Conservation (phyloP, 2,113 vertebrate genomes). For the Sigmodon hispidus region DNA sequence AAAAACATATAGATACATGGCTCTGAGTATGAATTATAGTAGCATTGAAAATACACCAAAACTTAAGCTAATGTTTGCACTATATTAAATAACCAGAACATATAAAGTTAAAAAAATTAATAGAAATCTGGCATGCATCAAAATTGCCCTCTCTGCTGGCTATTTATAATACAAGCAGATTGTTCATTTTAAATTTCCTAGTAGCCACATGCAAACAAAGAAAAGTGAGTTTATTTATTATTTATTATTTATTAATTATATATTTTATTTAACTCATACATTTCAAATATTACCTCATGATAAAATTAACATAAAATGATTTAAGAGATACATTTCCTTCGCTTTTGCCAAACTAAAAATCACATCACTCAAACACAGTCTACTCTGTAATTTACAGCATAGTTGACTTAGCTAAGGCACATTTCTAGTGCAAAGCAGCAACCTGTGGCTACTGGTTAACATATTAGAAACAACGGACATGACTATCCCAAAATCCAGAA, state of each 20-base stretch:
- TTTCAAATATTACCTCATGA: slow-evolving; percentile 34
- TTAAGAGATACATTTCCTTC: background rate
- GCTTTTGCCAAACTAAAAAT: too few species aligned
- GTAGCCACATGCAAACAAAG: background rate
- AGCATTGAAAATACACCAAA: slow-evolving; percentile 3
- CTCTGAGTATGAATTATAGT: slow-evolving; percentile 38
- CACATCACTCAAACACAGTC: background rate
- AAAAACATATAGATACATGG: slow-evolving; percentile 18
- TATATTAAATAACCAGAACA: slow-evolving; percentile 19
- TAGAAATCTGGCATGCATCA: slow-evolving; percentile 15
- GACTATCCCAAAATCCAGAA: background rate
- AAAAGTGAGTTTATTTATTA: slow-evolving; percentile 26
- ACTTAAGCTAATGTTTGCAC: slow-evolving; percentile 16
- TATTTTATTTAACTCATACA: slow-evolving; percentile 40
- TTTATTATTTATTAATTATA: too few species aligned
- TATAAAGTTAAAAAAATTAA: slow-evolving; percentile 43
- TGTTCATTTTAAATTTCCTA: slow-evolving; percentile 39
- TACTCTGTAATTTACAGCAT: background rate
- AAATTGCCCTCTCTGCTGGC: background rate
- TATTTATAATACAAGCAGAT: background rate
- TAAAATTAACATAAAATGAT: background rate
- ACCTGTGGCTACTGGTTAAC: background rate
- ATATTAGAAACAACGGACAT: background rate
- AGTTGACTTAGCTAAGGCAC: background rate
- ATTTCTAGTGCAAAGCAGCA: background rate